Conservation (phyloP, 2,113 vertebrate species). For the Heteronetta atricapilla region DNA sequence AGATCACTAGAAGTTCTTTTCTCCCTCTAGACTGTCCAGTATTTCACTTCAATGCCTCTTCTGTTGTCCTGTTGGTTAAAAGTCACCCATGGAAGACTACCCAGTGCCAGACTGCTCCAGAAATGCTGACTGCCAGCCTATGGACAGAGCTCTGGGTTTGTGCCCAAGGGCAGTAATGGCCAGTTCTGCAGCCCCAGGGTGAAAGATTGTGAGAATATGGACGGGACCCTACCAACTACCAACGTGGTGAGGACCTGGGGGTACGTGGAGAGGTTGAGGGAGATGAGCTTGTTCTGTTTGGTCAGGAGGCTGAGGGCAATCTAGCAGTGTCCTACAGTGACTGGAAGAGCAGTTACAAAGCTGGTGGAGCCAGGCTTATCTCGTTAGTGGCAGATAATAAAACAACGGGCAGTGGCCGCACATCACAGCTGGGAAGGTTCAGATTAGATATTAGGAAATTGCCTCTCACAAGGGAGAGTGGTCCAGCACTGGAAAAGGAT, state of each 20-base stretch:
- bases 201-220: neutral
- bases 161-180: neutral
- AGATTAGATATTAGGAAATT: neutral
- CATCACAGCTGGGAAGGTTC: neutral
- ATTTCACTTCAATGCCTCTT: neutral
- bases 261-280: neutral
- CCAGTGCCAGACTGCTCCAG: neutral
- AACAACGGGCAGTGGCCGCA: neutral
- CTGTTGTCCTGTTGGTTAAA: neutral
- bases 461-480: fast-evolving
- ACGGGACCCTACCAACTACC: neutral
- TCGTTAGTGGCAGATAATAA: neutral
- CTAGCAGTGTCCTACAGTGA: neutral
- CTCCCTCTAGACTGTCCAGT: neutral
- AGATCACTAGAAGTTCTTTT: neutral
- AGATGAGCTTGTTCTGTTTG: neutral
- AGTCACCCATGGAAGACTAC: neutral
- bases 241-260: neutral
- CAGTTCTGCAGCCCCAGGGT: fast-evolving
- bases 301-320: neutral
- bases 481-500: neutral
- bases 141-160: neutral
- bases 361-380: neutral
- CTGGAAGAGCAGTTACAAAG: neutral
- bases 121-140: neutral